These are phyloP conservation scores for Luffia ferchaultella DNA, from an alignment of 2,888 invertebrate genomes.

Conservation along the genomic window DNA sequence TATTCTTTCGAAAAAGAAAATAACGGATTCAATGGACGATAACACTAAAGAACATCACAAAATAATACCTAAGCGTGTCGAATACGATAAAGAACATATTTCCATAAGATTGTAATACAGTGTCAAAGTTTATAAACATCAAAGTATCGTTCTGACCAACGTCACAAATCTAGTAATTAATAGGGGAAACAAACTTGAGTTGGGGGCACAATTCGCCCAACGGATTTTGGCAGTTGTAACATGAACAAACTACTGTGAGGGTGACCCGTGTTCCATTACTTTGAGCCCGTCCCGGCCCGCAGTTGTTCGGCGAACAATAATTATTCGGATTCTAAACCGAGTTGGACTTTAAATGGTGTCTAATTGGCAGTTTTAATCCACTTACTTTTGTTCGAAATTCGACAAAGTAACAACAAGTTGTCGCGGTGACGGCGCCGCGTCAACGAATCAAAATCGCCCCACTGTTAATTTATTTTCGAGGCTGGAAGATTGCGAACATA, in stretches of 20 bases:
- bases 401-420: constrained; percentile 52
- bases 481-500: background rate
- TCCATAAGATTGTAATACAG: background rate
- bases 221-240: background rate
- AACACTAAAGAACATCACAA: no score
- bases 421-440: constrained; percentile 40
- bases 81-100: no score
- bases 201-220: background rate
- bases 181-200: background rate
- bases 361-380: constrained; percentile 66
- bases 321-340: constrained; percentile 60
- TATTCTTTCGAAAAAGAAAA: no score
- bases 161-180: constrained; percentile 1
- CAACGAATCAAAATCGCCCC: constrained; percentile 51
- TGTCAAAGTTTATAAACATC: background rate
- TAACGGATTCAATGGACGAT: no score
- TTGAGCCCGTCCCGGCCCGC: constrained; percentile 9
- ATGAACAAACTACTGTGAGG: background rate
- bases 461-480: constrained; percentile 44
- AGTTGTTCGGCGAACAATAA: constrained; percentile 55
- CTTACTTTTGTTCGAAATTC: constrained; percentile 61
- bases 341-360: constrained; percentile 59
- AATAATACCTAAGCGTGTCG: no score
- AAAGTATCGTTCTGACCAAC: background rate
- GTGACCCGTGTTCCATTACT: constrained; percentile 20